Conservation (phyloP, 1,140 invertebrate genomes). For the Hormaphis cornu region DNA sequence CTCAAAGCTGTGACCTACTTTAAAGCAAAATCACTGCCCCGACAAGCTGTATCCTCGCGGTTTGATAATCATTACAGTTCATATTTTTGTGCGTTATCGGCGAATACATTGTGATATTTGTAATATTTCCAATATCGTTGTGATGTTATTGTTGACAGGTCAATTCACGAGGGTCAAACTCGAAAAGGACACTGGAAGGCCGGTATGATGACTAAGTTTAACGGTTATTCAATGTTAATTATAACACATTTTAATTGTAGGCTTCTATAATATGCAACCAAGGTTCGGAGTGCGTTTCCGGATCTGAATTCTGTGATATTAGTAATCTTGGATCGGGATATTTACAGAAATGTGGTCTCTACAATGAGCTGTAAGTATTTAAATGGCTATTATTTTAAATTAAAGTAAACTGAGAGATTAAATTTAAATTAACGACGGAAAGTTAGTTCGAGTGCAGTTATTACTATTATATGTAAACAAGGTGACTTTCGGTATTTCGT, state of each 20-base stretch:
- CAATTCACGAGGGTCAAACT: neutral
- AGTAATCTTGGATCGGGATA: neutral
- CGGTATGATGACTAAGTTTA: too few species aligned
- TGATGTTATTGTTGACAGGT: neutral
- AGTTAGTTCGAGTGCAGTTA: too few species aligned
- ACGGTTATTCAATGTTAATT: too few species aligned
- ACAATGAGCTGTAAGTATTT: neutral
- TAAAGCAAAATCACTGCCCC: too few species aligned
- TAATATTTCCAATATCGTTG: neutral
- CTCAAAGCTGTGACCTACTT: too few species aligned
- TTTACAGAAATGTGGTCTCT: neutral
- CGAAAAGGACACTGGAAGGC: neutral
- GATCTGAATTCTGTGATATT: neutral
- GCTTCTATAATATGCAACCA: neutral
- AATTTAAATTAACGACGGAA: too few species aligned
- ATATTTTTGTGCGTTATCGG: too few species aligned
- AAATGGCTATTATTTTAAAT: neutral
- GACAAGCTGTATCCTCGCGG: too few species aligned
- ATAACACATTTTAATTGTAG: neutral
- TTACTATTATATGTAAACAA: too few species aligned
- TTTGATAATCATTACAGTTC: too few species aligned
- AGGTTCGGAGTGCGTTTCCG: neutral
- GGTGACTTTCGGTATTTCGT: too few species aligned
- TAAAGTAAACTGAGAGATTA: too few species aligned
- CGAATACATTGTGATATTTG: neutral